Evolutionary conservation across 2,888 invertebrate species (phyloP), one percentile per base, ranked within the genome.

Genomic region (Heliconius sara): DNA sequence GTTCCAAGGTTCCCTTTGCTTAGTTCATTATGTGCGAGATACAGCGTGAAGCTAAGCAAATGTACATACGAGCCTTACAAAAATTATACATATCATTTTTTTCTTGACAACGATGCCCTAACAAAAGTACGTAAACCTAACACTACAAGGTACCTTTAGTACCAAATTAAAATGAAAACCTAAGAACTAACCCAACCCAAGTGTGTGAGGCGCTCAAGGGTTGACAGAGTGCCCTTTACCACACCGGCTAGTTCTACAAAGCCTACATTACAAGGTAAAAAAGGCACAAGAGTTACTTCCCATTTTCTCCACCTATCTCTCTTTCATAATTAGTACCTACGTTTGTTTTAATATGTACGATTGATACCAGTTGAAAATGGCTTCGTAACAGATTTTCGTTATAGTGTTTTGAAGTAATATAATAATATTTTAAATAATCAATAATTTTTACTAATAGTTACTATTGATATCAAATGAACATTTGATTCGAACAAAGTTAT

Each of bases 81-180:
- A 6, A 19, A 19, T 22, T 7, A 2, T 22, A 57, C 3, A 57
- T 57, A 57, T 57, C 22, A 1, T 1, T 22, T 67, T 67, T 30
- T 19, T 3, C 22, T 67, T 67, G 22, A 34, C 34, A 67, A 65
- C 30, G 16, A 10, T 7, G 13, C 16, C 65, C 25, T 0, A n/a
- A 34, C 13, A 19, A 65, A 22, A 52, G 22, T 52, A 72, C 57
- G 30, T 12, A 30, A 30, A 27, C 12, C 52, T 30, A 30, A 22
- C 22, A 30, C 57, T 57, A 34, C 3, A 7, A 34, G 34, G 27
- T 13, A 70, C 47, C n/a, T 73, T 68, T 70, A 52, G 16, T 65
- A 63, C 27, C 74, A 77, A 77, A 80, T 77, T 80, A 80, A 80
- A 77, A 80, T 78, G 77, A 80, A 80, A 80, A 80, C 77, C 68